Evolutionary conservation across 2,113 vertebrate species (phyloP), one percentile per base, ranked within the genome.

Genomic region (Platysteira castanea): DNA sequence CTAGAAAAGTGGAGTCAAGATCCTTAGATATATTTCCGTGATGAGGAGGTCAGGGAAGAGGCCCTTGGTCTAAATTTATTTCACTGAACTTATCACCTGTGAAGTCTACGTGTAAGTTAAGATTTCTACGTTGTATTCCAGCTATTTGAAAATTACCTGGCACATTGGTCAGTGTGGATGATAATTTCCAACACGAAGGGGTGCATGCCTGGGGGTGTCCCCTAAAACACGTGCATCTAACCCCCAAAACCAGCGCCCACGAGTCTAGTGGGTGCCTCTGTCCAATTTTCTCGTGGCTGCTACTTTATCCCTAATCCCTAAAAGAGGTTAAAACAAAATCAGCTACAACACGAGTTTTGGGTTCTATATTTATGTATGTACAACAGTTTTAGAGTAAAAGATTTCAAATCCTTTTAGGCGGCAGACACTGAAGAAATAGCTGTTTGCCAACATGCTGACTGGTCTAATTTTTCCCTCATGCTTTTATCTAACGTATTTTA

Each of bases 401-500:
- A 79, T 56, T 89, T 87, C 90, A 93, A 89, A 92, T 78, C 74
- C 53, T 95, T 92, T 67, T 53, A 85, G 89, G 79, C 77, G 37
- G 93, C 84, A 91, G 95, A 95, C 67, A 80, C 91, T 70, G 92
- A 89, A 96, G 68, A 77, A 97, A 87, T 59, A 90, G 71, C 53
- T 78, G 85, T 94, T 94, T 94, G 77, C 95, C 95, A 88, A 94
- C 94, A 84, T 37, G 28, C 80, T 59, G 90, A 89, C 89, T 94
- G 81, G 33, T 76, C 94, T 94, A 90, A 96, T 92, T 87, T 97
- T 91, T 90, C 56, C 50, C 83, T 93, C 67, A 89, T 90, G 68
- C 35, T 93, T 96, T 78, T 86, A 80, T 92, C 87, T 83, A 97
- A 63, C 10, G 27, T 87, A 88, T 85, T 96, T 92, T 95, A 96